phyloP scores from a whole-genome alignment of 2,888 invertebrate genomes.

The Bembecia ichneumoniformis region DNA sequence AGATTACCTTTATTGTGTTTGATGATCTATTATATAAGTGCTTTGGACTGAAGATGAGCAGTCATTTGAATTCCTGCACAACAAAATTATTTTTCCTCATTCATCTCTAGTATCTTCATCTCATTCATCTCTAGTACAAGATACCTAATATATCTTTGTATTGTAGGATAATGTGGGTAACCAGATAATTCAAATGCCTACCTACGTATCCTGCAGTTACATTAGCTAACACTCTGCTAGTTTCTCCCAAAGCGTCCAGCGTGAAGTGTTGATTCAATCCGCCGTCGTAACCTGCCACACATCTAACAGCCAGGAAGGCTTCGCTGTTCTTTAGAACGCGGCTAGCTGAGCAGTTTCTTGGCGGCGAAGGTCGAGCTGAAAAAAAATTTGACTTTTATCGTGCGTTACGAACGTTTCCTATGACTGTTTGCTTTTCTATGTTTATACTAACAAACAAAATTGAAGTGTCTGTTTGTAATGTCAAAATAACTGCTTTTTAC shows the following conservation, averaged over 20 bases:
- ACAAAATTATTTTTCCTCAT: neutral
- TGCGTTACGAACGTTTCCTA: too few species aligned
- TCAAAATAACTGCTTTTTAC: too few species aligned
- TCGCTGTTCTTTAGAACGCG: conserved; percentile 29
- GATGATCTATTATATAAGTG: too few species aligned
- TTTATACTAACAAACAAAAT: too few species aligned
- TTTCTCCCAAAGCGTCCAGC: conserved; percentile 45
- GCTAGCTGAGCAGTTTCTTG: conserved; percentile 51
- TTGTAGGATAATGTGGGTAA: neutral
- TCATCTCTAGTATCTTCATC: neutral
- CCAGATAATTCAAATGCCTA: conserved; percentile 11
- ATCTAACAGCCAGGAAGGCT: conserved; percentile 40
- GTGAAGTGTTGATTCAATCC: conserved; percentile 54
- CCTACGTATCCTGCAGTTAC: conserved; percentile 33
- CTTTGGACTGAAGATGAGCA: too few species aligned
- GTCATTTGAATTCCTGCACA: too few species aligned
- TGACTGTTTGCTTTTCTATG: too few species aligned
- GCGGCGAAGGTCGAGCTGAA: conserved; percentile 53
- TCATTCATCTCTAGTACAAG: neutral
- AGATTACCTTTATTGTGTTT: too few species aligned
- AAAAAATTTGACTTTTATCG: too few species aligned
- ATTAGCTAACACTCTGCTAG: conserved; percentile 35
- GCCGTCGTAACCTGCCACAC: conserved; percentile 53
- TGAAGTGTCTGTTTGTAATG: too few species aligned
- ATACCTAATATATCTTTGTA: too few species aligned